A percentile compares a stretch with the other conserved stretches of the same genome.
These are phyloP conservation scores for Clistopyga incitator DNA, from an alignment of 2,888 invertebrate species.

Conservation along the genomic window DNA sequence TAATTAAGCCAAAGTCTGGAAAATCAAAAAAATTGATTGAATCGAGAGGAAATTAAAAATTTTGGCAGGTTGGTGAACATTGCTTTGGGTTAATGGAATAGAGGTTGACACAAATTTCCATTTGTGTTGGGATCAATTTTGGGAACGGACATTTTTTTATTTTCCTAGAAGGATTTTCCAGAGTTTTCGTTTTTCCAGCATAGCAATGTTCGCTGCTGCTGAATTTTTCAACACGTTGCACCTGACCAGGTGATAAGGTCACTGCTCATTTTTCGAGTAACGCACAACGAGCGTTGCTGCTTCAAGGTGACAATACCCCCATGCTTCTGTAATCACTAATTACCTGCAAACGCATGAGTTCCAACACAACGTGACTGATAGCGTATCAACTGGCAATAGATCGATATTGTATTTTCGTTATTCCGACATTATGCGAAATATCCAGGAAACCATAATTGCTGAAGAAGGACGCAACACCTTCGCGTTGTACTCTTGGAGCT, in stretches of 20 bases:
- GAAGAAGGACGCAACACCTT: too few relatives aligned
- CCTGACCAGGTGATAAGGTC: neutral
- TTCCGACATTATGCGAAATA: neutral
- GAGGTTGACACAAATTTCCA: too few relatives aligned
- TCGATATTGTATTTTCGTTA: neutral
- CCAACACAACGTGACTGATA: neutral
- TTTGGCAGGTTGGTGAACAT: too few relatives aligned
- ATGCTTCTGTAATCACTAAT: neutral
- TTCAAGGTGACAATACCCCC: neutral
- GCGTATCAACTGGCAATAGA: neutral
- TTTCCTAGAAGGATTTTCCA: neutral
- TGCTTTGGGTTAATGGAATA: too few relatives aligned
- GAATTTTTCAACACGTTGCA: constrained; percentile 1
- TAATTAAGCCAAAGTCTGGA: neutral
- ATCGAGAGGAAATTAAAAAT: too few relatives aligned
- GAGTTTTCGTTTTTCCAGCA: neutral
- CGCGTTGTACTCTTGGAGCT: too few relatives aligned
- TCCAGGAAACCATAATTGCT: neutral
- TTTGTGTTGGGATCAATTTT: too few relatives aligned
- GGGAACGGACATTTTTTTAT: too few relatives aligned
- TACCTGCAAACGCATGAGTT: neutral
- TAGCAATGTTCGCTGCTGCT: neutral
- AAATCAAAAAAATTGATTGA: too few relatives aligned
- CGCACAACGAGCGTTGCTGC: neutral
- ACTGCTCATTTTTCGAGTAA: constrained; percentile 1